Conservation (phyloP, 2,113 vertebrate species). For the Urocitellus parryii region DNA sequence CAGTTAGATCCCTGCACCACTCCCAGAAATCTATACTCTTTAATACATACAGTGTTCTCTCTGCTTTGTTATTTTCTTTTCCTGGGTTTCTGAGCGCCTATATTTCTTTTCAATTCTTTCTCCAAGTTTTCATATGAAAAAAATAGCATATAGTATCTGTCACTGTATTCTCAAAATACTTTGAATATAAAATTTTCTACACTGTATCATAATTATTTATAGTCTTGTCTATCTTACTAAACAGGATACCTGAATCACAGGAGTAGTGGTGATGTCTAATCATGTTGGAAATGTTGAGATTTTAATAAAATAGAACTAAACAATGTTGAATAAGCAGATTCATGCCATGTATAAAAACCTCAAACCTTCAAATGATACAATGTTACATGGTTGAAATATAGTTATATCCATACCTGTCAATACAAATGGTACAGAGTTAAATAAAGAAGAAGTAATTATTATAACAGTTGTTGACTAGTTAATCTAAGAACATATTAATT, state of each 20-base stretch:
- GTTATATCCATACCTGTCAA: background rate
- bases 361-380: background rate
- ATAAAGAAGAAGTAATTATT: background rate
- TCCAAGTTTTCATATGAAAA: background rate
- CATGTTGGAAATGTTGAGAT: background rate
- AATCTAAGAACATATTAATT: background rate
- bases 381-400: background rate
- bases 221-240: background rate
- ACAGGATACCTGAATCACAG: background rate
- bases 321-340: background rate
- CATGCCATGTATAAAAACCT: background rate
- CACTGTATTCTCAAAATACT: constrained; percentile 6
- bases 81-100: background rate
- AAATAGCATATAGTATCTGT: background rate
- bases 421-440: background rate
- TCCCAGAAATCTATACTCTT: background rate
- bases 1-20: background rate
- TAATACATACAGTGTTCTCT: background rate
- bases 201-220: background rate
- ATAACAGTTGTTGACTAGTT: background rate
- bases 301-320: background rate
- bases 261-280: background rate
- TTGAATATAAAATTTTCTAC: background rate
- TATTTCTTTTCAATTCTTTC: background rate
- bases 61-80: background rate